Evolutionary conservation across 2,888 invertebrate species (phyloP), one percentile per base, ranked within the genome.

Genomic region (Aporophyla lueneburgensis): DNA sequence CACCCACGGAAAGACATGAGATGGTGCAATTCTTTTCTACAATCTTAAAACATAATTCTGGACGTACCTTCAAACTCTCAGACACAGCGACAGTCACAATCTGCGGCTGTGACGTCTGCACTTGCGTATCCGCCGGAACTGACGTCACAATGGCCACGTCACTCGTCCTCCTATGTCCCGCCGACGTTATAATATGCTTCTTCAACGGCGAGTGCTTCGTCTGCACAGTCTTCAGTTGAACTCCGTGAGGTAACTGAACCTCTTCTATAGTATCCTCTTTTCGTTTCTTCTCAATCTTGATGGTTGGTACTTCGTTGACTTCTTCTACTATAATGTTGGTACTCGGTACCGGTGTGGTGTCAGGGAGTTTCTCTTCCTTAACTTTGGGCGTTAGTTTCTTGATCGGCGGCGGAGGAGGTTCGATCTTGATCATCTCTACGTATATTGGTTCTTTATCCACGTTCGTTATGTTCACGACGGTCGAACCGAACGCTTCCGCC

Each of bases 181-280:
- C 88, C n/a, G 93, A 90, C 33, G 94, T 94, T 12, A 96, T 95
- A 27, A 95, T 93, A 83, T 96, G 96, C 89, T 95, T 95, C 93
- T 96, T 96, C 2, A 95, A 81, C 24, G 96, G 95, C 10, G 96
- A 95, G 65, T 94, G 93, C 49, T 92, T 92, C 33, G 94, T 93
- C 43, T 94, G 95, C 0, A 95, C 93, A 0, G 95, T 94, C 87
- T 95, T 94, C n/a, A 95, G 81, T 59, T 95, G 95, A 0, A 95
- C 93, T 21, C 93, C 94, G n/a, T 76, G 76, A 12, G 78, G 51
- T 3, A 83, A 12, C 33, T 74, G 66, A 10, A 91, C 88, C 87
- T 94, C 94, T 53, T 93, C 93, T 9, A 93, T 85, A 3, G 92
- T 90, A 40, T 94, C 94, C 21, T 92, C 92, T 24, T 87, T 91